Evolutionary conservation across 2,113 vertebrate species (phyloP).

Genomic region (Neotragus pygmaeus): DNA sequence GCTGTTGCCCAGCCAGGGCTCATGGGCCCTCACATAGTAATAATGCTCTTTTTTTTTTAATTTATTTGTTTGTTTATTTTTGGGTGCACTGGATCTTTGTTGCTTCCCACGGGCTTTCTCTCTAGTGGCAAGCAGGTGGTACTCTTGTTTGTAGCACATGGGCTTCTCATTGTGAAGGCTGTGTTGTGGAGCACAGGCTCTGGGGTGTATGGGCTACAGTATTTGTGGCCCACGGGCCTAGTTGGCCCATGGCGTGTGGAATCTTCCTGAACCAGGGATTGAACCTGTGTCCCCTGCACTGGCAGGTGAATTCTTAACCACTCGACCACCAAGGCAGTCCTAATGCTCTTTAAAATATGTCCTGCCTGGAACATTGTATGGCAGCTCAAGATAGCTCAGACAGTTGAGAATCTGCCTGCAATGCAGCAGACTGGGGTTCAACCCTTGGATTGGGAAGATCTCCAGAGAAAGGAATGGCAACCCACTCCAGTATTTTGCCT

Average conservation of each 20-base stretch:
- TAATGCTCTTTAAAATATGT: background rate
- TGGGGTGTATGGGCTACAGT: background rate
- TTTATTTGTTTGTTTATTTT: background rate
- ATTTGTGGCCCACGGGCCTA: background rate
- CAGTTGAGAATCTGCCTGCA: background rate
- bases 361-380: background rate
- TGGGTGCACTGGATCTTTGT: background rate
- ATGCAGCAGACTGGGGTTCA: background rate
- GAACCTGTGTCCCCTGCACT: background rate
- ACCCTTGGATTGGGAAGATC: background rate
- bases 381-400: background rate
- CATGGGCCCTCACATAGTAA: background rate
- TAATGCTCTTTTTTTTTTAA: slow-evolving; percentile 25
- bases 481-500: background rate
- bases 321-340: background rate
- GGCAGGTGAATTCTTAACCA: background rate
- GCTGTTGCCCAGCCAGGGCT: background rate
- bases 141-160: background rate
- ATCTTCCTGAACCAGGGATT: background rate
- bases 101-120: background rate
- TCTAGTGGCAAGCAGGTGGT: background rate
- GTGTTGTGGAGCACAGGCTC: background rate
- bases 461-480: background rate
- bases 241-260: background rate
- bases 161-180: background rate